A percentile compares a stretch with the other conserved stretches of the same genome.
These are phyloP conservation scores for Ptiloglossa arizonensis DNA, from an alignment of 1,140 invertebrate species.

Conservation along the genomic window DNA sequence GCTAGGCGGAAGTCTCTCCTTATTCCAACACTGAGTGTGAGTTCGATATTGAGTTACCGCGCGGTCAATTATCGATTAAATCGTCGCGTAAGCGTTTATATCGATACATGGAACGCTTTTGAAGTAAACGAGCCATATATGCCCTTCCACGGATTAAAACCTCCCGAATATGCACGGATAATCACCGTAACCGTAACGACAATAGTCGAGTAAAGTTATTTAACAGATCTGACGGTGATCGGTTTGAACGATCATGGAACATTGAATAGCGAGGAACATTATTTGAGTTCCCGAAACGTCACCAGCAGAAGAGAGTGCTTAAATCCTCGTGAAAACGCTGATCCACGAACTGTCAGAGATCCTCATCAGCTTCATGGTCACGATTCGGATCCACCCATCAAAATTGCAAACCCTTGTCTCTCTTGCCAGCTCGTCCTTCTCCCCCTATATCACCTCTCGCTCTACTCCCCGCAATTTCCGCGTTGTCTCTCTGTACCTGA, in stretches of 20 bases:
- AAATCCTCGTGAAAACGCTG: conserved; percentile 38
- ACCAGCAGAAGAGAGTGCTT: background rate
- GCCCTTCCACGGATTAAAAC: no score
- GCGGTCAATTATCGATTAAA: no score
- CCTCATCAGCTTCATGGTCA: conserved; percentile 34
- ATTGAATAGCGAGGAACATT: conserved; percentile 10
- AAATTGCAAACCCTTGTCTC: conserved; percentile 42
- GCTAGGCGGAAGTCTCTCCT: no score
- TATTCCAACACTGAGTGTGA: no score
- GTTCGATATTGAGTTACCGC: no score
- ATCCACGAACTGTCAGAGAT: conserved; percentile 32
- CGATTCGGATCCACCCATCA: conserved; percentile 31
- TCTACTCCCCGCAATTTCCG: background rate
- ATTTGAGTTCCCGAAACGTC: background rate
- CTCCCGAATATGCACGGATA: no score
- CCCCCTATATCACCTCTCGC: background rate
- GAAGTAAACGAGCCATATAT: no score
- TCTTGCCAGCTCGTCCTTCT: background rate
- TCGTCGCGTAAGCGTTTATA: no score
- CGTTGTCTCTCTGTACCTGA: background rate
- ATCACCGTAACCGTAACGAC: no score
- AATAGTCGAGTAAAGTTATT: background rate
- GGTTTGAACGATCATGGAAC: background rate
- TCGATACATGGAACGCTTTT: no score
- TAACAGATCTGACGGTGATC: no score